phyloP scores from a whole-genome alignment of 30 jellyfish, hydroid and myxozoan species.

The Clytia hemisphaerica region DNA sequence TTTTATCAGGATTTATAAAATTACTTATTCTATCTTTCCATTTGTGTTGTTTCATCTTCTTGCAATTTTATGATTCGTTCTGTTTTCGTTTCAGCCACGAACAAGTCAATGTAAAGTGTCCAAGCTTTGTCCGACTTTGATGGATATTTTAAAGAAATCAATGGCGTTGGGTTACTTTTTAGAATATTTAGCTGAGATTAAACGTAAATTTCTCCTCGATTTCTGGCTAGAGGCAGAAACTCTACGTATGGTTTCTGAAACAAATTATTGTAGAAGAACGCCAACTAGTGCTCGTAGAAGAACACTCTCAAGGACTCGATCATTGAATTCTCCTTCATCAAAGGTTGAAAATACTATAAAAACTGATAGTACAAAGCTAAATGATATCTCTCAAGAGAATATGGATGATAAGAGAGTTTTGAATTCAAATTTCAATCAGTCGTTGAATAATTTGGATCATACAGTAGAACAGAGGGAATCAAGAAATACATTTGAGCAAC shows the following conservation, averaged over 20 bases:
- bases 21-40: background rate
- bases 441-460: no score
- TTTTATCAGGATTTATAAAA: background rate
- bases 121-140: constrained; percentile 52
- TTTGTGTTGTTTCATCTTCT: background rate
- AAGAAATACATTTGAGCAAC: no score
- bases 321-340: no score
- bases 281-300: constrained; percentile 3
- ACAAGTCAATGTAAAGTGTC: constrained; percentile 26
- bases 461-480: no score
- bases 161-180: constrained; percentile 74
- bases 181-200: constrained; percentile 58
- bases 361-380: no score
- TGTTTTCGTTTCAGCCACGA: constrained; percentile 68
- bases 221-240: constrained; percentile 92
- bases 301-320: no score
- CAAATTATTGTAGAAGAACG: constrained; percentile 28
- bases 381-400: no score
- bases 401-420: no score
- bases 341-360: no score
- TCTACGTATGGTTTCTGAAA: constrained; percentile 52
- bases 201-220: constrained; percentile 54
- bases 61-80: background rate
- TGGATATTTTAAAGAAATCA: constrained; percentile 51
- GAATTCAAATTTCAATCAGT: no score